A percentile compares a stretch with the other conserved stretches of the same genome.
Evolutionary conservation across 2,888 invertebrate genomes (phyloP).

Genomic region (Acleris literana): DNA sequence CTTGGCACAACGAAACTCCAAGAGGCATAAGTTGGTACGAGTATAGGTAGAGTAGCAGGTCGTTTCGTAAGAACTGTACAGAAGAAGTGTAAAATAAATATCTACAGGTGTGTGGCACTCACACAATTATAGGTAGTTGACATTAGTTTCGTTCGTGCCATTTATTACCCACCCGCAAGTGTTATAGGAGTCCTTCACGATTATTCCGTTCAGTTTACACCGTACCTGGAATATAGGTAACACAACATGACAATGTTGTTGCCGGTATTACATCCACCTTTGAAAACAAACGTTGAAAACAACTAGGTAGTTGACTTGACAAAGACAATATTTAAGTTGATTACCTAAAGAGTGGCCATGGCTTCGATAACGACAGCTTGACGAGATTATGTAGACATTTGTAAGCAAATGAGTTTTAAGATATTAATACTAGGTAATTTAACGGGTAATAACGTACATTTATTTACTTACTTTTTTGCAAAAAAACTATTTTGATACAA

Average conservation of each 20-base stretch:
- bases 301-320: conserved; percentile 17
- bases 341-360: conserved; percentile 16
- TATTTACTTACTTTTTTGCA: background rate
- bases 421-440: too few relatives aligned
- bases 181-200: background rate
- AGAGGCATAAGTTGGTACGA: too few relatives aligned
- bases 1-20: too few relatives aligned
- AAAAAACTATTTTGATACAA: background rate
- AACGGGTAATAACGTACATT: too few relatives aligned
- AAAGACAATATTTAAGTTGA: conserved; percentile 31
- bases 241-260: conserved; percentile 8
- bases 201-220: background rate
- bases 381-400: background rate
- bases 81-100: too few relatives aligned
- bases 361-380: conserved; percentile 1
- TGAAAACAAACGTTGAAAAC: conserved; percentile 8
- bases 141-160: too few relatives aligned
- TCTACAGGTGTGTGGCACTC: too few relatives aligned
- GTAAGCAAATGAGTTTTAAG: background rate
- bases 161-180: too few relatives aligned
- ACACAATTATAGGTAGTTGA: too few relatives aligned
- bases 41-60: too few relatives aligned
- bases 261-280: conserved; percentile 13
- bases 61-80: too few relatives aligned
- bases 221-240: background rate